phyloP scores from a whole-genome alignment of 2,113 vertebrate genomes.

The Rhinoptilus africanus region DNA sequence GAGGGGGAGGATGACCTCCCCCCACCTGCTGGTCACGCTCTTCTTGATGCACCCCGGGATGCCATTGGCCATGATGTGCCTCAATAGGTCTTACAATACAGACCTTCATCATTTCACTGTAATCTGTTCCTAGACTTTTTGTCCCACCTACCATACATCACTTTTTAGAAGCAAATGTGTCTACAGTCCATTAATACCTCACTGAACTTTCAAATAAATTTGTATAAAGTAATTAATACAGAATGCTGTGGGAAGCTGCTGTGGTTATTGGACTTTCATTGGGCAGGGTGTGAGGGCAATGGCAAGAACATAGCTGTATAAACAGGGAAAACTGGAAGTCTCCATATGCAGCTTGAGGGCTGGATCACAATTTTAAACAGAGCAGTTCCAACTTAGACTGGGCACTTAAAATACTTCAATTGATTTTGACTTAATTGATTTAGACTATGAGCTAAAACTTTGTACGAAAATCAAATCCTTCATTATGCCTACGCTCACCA shows the following conservation, averaged over 20 bases:
- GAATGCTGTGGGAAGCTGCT: neutral
- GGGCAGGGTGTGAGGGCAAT: neutral
- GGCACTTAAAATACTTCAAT: neutral
- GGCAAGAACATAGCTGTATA: neutral
- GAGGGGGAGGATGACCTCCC: too few species aligned
- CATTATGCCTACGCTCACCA: rapidly evolving
- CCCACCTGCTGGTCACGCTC: too few species aligned
- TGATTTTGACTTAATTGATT: neutral
- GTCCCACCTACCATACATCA: too few species aligned
- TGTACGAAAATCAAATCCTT: neutral
- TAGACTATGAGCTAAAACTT: neutral
- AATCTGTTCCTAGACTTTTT: neutral
- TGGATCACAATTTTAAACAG: neutral
- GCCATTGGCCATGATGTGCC: too few species aligned
- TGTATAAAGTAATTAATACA: neutral
- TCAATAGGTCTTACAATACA: neutral
- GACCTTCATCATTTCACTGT: neutral
- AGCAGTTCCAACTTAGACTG: neutral
- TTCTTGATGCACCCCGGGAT: too few species aligned
- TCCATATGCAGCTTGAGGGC: neutral
- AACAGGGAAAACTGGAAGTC: neutral
- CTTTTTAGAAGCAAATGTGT: neutral
- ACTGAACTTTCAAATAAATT: neutral
- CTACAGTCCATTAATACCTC: neutral
- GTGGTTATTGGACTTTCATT: neutral